Evolutionary conservation across 2,888 invertebrate species (phyloP), one percentile per base, ranked within the genome.

Genomic region (Pocota personata): DNA sequence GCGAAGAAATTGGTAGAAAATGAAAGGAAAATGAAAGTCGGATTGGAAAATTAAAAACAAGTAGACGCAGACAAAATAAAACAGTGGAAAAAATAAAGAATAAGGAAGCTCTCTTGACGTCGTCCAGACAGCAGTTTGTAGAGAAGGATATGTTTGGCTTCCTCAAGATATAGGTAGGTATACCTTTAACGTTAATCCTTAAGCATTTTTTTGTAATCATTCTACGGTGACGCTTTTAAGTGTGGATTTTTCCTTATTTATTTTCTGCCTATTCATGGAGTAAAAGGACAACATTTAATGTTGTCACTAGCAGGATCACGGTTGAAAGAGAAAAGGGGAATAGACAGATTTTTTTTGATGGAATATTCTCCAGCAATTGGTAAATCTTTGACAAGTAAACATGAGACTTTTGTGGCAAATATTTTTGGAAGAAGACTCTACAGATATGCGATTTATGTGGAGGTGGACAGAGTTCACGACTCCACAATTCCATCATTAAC

Each of bases 261-360:
- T 78, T 72, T 60, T 79, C 40, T 67, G 64, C 60, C 72, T 83
- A 79, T 78, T 83, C 83, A 67, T 79, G 46, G 46, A 79, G 79
- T 83, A 67, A 83, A 83, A 73, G 72, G 60, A 79, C 52, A 83
- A 83, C 72, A 83, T 83, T 83, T 83, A 72, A 72, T 72, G 67
- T 79, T 73, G 71, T 37, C 19, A 8, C 3, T 1, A n/a, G n/a
- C 2, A 75, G 79, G 50, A 79, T 66, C 46, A 64, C 43, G 35
- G 21, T 14, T 46, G 40, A 57, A 37, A 50, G 16, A 14, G 50
- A 40, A 40, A 3, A 40, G 32, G 27, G 21, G 27, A 50, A 35
- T 21, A 32, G 64, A 64, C 16, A 7, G 64, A 64, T 64, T 72
- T 78, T 83, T 72, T 67, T 30, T 50, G 40, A 46, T 78, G 30